Base-by-base conservation (phyloP, 2,888 invertebrate species). In the Microchrysa polita region DNA sequence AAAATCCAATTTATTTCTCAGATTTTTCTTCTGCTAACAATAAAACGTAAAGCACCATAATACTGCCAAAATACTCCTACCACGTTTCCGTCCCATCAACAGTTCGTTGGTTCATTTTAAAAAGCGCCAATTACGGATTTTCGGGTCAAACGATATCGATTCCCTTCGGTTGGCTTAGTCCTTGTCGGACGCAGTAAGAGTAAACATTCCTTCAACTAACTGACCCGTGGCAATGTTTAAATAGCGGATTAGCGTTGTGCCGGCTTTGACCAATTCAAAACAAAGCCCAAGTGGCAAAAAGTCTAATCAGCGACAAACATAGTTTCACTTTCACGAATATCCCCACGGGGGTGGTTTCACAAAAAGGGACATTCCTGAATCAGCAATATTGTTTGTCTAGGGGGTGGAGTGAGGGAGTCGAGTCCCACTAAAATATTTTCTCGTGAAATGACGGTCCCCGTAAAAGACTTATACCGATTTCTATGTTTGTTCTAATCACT, bases 261-360 rank as follows among this genome's bases (percentile, higher is more conserved):
- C 2, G 48, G 2, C 12, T 48, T n/a, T 48, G 14, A n/a, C 48
- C 2, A 48, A n/a, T 34, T 34, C 48, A 48, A 48, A 48, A 48
- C 48, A 48, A 48, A 48, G 10, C 12, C 48, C 48, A 12, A 65
- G 14, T 44, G 22, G 27, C 27, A 34, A 48, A 48, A 48, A 65
- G 65, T 20, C 65, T 65, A 65, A 65, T 65, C 65, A 65, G 48
- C 22, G 20, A 65, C 48, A n/a, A 65, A 65, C 42, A 44, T 18
- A 65, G 5, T 48, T 65, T 65, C 1, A 65, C 61, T 65, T 48
- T 63, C 40, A 34, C 27, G 18, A 16, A 42, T 48, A 48, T 48
- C 23, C n/a, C 12, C n/a, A n/a, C n/a, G n/a, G n/a, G n/a, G n/a
- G n/a, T n/a, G n/a, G n/a, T n/a, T 34, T 2, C 2, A 61, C 4